Conservation (phyloP, 2,797 vertebrate genomes). For the Gymnothorax reevesii region DNA sequence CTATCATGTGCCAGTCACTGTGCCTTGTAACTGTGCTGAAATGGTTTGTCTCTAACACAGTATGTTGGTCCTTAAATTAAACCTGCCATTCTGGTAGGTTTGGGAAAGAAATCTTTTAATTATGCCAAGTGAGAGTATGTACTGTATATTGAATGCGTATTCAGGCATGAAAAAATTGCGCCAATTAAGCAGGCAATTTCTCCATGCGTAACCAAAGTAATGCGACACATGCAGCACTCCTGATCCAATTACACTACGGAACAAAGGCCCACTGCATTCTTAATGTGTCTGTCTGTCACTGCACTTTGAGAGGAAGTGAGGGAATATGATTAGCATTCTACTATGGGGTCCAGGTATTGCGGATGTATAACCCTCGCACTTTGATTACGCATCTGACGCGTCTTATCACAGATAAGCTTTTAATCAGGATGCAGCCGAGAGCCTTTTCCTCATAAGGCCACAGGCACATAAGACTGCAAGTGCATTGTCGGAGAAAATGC, state of each 20-base stretch:
- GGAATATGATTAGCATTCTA: neutral
- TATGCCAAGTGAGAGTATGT: neutral
- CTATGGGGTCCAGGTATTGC: neutral
- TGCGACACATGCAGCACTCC: neutral
- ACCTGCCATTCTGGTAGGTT: neutral
- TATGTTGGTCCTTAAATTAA: neutral
- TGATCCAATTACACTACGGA: neutral
- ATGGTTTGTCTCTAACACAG: neutral
- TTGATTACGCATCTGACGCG: neutral
- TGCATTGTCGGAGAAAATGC: slow-evolving; percentile 7
- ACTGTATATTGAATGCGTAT: neutral
- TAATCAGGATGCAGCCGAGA: slow-evolving; percentile 6
- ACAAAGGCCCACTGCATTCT: neutral
- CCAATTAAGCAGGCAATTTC: neutral
- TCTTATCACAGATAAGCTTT: slow-evolving; percentile 8
- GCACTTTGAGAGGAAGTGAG: neutral
- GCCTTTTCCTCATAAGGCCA: slow-evolving; percentile 9
- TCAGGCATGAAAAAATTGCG: neutral
- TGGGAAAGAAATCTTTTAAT: neutral
- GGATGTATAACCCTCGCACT: neutral
- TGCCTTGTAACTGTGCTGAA: neutral
- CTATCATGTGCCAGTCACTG: neutral
- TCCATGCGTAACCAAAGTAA: neutral
- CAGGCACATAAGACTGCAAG: neutral
- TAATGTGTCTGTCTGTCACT: neutral